Percentiles rank a stretch among this genome's conserved stretches.
Evolutionary conservation across 2,113 vertebrate species (phyloP).

Genomic region (Glaucidium brasilianum): DNA sequence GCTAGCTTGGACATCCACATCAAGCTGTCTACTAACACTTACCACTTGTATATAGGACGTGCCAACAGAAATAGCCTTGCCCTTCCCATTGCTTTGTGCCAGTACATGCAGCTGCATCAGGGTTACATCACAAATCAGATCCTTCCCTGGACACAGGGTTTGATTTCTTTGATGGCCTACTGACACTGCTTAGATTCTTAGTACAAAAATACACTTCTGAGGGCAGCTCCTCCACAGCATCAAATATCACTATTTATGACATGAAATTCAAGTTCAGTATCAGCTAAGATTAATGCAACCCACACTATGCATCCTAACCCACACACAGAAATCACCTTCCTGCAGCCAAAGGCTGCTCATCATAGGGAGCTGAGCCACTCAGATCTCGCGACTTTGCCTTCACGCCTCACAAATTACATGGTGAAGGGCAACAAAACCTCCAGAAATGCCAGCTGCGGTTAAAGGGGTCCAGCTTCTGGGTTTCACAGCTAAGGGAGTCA

Average conservation of each 20-base stretch:
- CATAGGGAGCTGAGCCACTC: not conserved
- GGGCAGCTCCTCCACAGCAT: not conserved
- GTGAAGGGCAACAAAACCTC: not conserved
- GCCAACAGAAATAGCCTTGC: not conserved
- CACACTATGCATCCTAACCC: not conserved
- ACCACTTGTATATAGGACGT: not conserved
- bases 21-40: not conserved
- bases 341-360: not conserved
- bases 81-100: not conserved
- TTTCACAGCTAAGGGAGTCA: not conserved
- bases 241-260: not conserved
- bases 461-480: not conserved
- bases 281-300: not conserved
- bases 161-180: not conserved
- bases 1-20: no score
- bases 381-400: not conserved
- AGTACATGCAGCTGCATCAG: not conserved
- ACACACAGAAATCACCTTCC: rapidly evolving
- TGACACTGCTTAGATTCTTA: not conserved
- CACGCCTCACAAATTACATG: rapidly evolving
- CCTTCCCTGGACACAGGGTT: not conserved
- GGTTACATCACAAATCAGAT: not conserved
- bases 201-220: not conserved
- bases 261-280: not conserved
- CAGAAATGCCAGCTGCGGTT: rapidly evolving